Evolutionary conservation across 1,140 invertebrate species (phyloP).

Genomic region (Cydia fagiglandana): DNA sequence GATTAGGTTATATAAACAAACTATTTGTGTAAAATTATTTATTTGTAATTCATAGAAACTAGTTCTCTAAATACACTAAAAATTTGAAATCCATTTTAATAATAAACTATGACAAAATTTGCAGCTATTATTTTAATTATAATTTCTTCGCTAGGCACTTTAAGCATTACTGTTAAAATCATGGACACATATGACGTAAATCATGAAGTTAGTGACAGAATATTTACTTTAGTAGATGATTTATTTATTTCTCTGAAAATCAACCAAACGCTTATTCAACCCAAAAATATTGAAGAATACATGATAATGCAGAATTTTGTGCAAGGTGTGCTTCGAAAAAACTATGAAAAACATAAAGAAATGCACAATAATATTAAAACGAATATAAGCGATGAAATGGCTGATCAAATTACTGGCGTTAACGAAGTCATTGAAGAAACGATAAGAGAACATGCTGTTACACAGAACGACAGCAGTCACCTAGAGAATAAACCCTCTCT

Average conservation of each 20-base stretch:
- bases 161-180: constrained; percentile 1
- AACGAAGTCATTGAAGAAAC: constrained; percentile 4
- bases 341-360: constrained; percentile 15
- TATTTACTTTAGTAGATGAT: background rate
- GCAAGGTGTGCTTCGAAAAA: background rate
- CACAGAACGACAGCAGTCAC: background rate
- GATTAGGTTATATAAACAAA: background rate
- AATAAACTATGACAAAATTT: background rate
- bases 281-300: background rate
- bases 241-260: constrained; percentile 1
- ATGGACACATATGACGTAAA: background rate
- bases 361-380: background rate
- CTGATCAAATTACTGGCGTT: background rate
- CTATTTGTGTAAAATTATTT: background rate
- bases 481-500: background rate
- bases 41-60: background rate
- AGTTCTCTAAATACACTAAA: background rate
- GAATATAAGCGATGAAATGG: background rate
- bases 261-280: background rate
- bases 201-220: background rate
- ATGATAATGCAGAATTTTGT: background rate
- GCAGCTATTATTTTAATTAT: background rate
- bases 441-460: background rate
- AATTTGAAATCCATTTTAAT: background rate
- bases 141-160: background rate